Base-by-base conservation (phyloP, 2,113 vertebrate species). In the Solenodon paradoxus region DNA sequence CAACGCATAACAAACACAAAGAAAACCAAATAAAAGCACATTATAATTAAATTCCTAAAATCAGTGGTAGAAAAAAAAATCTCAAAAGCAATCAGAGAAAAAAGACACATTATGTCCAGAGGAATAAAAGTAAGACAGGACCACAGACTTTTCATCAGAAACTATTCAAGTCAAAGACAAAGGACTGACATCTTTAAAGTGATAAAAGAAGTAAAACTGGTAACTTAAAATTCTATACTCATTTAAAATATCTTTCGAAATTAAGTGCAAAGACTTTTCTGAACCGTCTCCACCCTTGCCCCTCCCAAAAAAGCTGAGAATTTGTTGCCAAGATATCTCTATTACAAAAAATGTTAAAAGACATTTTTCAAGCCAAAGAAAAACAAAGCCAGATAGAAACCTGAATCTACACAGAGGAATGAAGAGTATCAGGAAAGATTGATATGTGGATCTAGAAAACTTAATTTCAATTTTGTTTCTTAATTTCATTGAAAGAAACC, bases 21-120 rank as follows among this genome's bases (percentile, higher is more conserved):
- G 53, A 32, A 95, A 86, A 32, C 26, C 32, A 84, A 24, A 24
- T 71, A 71, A 71, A n/a, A 77, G 30, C 9, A 26, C 15, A 74
- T 66, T 80, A 55, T 38, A 81, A 47, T 81, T 35, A 87, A 74
- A 86, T 95, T 80, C 38, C 74, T 87, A 81, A 92, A 74, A 28
- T 87, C 40, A 74, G 28, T 22, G 57, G 49, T 64, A 38, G 17
- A 74, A 38, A 74, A 85, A 47, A 66, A 74, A 74, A 64, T 26
- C n/a, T n/a, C n/a, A n/a, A n/a, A n/a, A n/a, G n/a, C n/a, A n/a
- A n/a, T n/a, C n/a, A n/a, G n/a, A n/a, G 79, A 55, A 71, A 51
- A 85, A 68, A 47, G 13, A 72, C 35, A 79, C 2, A 68, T 63
- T 49, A 75, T n/a, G 17, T 11, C 61, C 22, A 79, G 22, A 55